These are phyloP conservation scores for Pachyramphus minor DNA, from an alignment of 2,113 vertebrate species.

Conservation along the genomic window DNA sequence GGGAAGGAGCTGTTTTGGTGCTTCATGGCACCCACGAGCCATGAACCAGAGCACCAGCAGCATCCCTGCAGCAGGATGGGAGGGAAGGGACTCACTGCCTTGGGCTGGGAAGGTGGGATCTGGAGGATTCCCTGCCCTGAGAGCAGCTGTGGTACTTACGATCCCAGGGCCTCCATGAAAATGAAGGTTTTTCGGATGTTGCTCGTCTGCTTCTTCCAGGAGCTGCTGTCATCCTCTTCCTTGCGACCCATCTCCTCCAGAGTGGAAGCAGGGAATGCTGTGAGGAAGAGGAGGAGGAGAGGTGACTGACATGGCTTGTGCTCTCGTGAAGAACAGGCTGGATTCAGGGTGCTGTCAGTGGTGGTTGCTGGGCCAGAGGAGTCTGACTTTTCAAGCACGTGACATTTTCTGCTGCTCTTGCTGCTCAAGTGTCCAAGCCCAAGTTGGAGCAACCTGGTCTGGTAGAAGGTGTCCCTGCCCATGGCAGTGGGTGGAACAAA, in stretches of 20 bases:
- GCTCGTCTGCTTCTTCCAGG: constrained; percentile 89
- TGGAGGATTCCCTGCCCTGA: background rate
- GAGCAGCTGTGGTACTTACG: constrained; percentile 77
- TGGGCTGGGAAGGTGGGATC: rapidly evolving
- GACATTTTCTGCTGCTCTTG: background rate
- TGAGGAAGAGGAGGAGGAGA: background rate
- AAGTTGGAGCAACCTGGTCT: background rate
- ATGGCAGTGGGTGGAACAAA: background rate
- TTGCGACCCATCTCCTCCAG: constrained; percentile 84
- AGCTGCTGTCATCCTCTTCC: constrained; percentile 77
- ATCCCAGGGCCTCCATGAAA: constrained; percentile 90
- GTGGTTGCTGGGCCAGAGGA: background rate
- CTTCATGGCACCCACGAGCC: rapidly evolving
- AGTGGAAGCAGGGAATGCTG: constrained; percentile 73
- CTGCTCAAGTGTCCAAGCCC: background rate
- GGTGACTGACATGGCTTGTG: rapidly evolving
- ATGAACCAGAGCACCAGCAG: background rate
- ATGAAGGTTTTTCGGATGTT: constrained; percentile 91
- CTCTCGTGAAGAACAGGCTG: rapidly evolving
- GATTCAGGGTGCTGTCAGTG: background rate
- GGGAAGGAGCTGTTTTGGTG: background rate
- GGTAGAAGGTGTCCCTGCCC: background rate
- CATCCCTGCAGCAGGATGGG: rapidly evolving
- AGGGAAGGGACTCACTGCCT: background rate
- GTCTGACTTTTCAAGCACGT: background rate